Conservation (phyloP, 2,888 invertebrate species). For the Ophion ellenae region DNA sequence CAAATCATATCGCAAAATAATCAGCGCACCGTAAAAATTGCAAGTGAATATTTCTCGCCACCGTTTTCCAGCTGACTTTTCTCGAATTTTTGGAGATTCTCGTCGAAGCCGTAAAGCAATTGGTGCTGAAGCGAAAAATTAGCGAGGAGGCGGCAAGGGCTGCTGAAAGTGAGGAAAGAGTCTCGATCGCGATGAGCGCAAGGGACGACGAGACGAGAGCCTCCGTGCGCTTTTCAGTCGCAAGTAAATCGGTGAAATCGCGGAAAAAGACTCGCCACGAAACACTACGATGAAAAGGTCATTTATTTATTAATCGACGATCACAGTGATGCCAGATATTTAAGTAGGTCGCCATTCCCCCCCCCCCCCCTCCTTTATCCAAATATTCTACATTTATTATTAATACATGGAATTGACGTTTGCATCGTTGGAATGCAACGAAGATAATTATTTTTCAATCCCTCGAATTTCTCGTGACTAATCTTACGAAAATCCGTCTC, state of each 20-base stretch:
- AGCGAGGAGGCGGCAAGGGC: not conserved
- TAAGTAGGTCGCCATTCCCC: constrained; percentile 38
- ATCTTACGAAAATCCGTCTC: too few relatives aligned
- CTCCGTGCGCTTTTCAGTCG: constrained; percentile 31
- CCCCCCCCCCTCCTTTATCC: constrained; percentile 19
- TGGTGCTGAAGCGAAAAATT: constrained; percentile 36
- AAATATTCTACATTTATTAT: constrained; percentile 62
- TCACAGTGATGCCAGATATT: constrained; percentile 51
- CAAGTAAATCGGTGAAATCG: constrained; percentile 31
- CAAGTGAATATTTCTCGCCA: not conserved
- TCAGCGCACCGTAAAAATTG: not conserved
- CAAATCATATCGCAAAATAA: not conserved
- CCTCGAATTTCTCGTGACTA: too few relatives aligned
- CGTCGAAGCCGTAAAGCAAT: constrained; percentile 74
- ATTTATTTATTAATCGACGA: constrained; percentile 55
- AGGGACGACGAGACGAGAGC: constrained; percentile 21
- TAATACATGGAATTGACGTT: not conserved
- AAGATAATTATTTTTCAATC: too few relatives aligned
- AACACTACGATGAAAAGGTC: constrained; percentile 43
- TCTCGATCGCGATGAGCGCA: constrained; percentile 5
- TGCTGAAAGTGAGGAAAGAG: constrained; percentile 16
- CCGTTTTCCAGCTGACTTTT: constrained; percentile 84
- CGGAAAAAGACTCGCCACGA: constrained; percentile 47
- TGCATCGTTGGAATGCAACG: too few relatives aligned
- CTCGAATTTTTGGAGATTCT: constrained; percentile 87